These are phyloP conservation scores for Athalia rosae DNA, from an alignment of 2,888 invertebrate species.

Conservation along the genomic window DNA sequence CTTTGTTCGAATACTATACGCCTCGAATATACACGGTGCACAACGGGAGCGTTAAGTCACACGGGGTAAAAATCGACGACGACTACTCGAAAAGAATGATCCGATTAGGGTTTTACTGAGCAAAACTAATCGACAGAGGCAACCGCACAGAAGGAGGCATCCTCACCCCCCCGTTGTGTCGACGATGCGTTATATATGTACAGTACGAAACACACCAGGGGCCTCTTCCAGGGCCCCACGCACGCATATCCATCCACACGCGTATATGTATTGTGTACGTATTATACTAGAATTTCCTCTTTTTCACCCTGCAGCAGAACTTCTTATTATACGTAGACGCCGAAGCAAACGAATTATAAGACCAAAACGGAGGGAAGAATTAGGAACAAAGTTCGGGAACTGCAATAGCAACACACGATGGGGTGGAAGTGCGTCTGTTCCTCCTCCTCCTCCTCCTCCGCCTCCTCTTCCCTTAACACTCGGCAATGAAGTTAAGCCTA, in stretches of 20 bases:
- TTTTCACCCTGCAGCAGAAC: no score
- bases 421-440: not conserved
- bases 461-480: no score
- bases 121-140: constrained; percentile 44
- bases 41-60: constrained; percentile 26
- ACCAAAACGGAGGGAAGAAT: no score
- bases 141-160: constrained; percentile 43
- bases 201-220: constrained; percentile 32
- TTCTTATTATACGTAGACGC: no score
- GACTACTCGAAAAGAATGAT: constrained; percentile 59
- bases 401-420: constrained; percentile 8
- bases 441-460: no score
- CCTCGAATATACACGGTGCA: no score
- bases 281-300: no score
- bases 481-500: constrained; percentile 9
- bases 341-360: no score
- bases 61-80: constrained; percentile 27
- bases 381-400: no score
- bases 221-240: constrained; percentile 11
- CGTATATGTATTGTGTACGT: not conserved
- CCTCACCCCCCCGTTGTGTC: constrained; percentile 33
- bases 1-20: not conserved
- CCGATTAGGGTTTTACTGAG: constrained; percentile 57
- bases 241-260: not conserved
- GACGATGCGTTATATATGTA: constrained; percentile 39